Conservation (phyloP, 2,888 invertebrate genomes). For the Hyalella azteca region DNA sequence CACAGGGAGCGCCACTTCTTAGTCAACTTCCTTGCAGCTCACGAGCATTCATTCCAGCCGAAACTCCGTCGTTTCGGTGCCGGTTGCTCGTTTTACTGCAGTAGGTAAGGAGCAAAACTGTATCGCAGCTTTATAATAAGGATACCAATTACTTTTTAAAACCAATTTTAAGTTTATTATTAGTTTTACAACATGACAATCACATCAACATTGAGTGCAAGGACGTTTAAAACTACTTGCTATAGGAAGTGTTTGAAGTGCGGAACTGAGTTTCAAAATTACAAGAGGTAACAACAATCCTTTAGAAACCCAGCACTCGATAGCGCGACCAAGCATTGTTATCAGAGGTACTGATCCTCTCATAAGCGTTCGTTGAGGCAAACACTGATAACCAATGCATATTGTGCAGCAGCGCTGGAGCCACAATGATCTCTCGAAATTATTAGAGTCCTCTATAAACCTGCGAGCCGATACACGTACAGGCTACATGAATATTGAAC, state of each 20-base stretch:
- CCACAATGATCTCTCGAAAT: slow-evolving; percentile 26
- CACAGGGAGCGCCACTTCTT: not conserved
- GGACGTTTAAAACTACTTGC: too few relatives aligned
- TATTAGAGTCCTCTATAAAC: not conserved
- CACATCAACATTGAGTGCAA: too few relatives aligned
- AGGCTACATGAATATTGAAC: slow-evolving; percentile 7
- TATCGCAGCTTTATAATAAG: too few relatives aligned
- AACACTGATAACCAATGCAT: slow-evolving; percentile 30
- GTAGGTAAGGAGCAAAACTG: too few relatives aligned
- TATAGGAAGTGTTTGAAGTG: too few relatives aligned
- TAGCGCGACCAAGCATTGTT: not conserved
- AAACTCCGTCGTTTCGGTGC: too few relatives aligned
- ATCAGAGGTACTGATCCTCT: not conserved
- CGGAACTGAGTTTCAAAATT: too few relatives aligned
- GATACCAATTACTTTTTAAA: too few relatives aligned
- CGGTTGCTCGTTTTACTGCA: too few relatives aligned
- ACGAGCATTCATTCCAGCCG: too few relatives aligned
- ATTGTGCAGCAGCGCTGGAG: not conserved
- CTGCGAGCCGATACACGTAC: not conserved
- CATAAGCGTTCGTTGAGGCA: slow-evolving; percentile 8
- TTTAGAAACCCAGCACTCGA: not conserved
- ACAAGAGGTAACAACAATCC: not conserved
- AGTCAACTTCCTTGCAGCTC: not conserved
- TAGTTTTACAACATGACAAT: too few relatives aligned
- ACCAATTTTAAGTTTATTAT: too few relatives aligned